Conservation (phyloP, 2,888 invertebrate genomes). For the Mythimna ferrago region DNA sequence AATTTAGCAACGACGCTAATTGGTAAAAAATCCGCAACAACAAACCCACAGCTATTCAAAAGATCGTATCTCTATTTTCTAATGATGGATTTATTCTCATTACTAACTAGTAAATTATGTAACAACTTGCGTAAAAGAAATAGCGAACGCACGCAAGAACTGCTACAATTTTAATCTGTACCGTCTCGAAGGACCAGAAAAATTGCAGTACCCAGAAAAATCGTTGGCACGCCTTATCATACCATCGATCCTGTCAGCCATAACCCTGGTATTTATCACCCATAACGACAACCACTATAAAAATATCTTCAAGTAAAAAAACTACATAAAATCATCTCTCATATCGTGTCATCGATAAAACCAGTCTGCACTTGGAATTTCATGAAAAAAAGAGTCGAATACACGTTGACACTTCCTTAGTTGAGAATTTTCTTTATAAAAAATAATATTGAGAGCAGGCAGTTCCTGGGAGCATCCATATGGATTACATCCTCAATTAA, state of each 20-base stretch:
- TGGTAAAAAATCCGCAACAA: background rate
- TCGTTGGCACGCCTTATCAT: conserved; percentile 45
- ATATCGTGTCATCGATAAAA: conserved; percentile 56
- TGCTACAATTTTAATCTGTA: conserved; percentile 54
- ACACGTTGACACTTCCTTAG: conserved; percentile 57
- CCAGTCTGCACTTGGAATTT: conserved; percentile 46
- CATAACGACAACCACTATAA: conserved; percentile 50
- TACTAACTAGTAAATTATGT: conserved; percentile 23
- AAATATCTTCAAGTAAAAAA: conserved; percentile 55
- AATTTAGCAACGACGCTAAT: background rate
- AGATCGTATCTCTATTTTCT: background rate
- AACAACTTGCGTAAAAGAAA: conserved; percentile 28
- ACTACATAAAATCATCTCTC: conserved; percentile 50
- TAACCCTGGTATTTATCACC: conserved; percentile 60
- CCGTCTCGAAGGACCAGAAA: conserved; percentile 23
- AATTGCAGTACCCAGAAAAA: conserved; percentile 53
- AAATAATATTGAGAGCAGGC: conserved; percentile 62
- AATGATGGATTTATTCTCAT: conserved; percentile 14
- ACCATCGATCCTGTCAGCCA: conserved; percentile 37
- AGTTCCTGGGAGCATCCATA: conserved; percentile 67
- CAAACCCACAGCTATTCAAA: background rate
- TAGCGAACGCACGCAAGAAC: conserved; percentile 27
- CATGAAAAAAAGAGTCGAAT: conserved; percentile 47
- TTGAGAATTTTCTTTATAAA: conserved; percentile 56
- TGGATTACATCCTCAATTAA: conserved; percentile 76